These are phyloP conservation scores for Mustela nigripes DNA, from an alignment of 2,113 vertebrate species.

Conservation along the genomic window DNA sequence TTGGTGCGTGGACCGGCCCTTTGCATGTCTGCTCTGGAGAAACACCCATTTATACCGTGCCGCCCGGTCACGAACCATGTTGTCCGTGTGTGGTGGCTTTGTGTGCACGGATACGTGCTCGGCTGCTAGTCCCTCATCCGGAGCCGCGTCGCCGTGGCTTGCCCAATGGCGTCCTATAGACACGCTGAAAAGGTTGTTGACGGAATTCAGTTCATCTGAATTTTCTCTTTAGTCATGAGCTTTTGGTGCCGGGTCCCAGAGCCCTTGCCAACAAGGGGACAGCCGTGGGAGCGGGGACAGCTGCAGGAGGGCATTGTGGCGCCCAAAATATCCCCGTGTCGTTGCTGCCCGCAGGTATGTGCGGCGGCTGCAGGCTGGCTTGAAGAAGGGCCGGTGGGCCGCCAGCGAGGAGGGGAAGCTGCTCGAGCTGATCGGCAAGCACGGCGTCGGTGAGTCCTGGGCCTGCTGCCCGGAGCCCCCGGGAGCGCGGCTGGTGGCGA, in stretches of 20 bases:
- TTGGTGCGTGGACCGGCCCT: background rate
- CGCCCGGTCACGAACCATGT: background rate
- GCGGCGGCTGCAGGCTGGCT: slow-evolving; percentile 88
- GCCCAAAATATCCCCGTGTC: background rate
- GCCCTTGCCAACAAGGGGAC: accelerated
- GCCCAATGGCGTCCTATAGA: accelerated
- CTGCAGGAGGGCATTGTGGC: accelerated
- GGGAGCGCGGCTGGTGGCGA: accelerated
- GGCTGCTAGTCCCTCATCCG: background rate
- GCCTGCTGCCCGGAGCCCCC: background rate
- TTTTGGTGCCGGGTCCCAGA: accelerated
- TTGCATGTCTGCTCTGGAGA: background rate
- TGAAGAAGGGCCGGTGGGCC: slow-evolving; percentile 93
- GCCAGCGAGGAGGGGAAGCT: slow-evolving; percentile 89
- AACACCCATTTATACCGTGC: accelerated
- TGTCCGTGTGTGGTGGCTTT: background rate
- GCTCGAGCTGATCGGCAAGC: slow-evolving; percentile 88
- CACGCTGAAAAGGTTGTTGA: accelerated
- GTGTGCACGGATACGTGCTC: background rate
- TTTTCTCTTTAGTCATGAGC: accelerated
- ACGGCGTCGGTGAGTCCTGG: slow-evolving; percentile 91
- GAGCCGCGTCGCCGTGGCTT: accelerated
- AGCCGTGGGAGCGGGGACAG: accelerated
- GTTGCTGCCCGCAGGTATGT: slow-evolving; percentile 89
- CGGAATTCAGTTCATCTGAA: accelerated